Base-by-base conservation (phyloP, 2,888 invertebrate genomes). In the Coremacera marginata region DNA sequence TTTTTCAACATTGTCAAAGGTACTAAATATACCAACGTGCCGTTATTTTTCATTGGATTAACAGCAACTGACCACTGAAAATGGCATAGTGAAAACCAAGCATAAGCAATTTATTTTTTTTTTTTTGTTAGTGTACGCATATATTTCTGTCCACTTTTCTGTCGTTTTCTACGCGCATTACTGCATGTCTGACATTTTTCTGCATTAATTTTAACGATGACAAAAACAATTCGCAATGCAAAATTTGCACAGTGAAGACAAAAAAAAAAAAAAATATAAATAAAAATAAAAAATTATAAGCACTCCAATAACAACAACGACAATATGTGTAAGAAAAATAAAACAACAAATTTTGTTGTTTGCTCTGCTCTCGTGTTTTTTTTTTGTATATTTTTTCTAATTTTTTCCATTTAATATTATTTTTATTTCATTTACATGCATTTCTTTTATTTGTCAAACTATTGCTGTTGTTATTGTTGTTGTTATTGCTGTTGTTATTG, bases 141-240 rank as follows among this genome's bases (percentile, higher is more conserved):
- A 14, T 44, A 11, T 44, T 44, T 37, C 8, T 1, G 4, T 5
- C 5, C 8, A 44, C 57, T 9, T 37, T 37, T 16, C 44, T 31
- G 31, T 65, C 19, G 31, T 51, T 57, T 65, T 49, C n/a, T 73
- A 65, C 65, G 65, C 63, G 65, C 65, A 63, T 73, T 63, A 65
- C 63, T 63, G 65, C 51, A 73, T 63, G 65, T 73, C 73, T 63
- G 73, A 73, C 73, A 73, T 73, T 63, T 63, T 31, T 31, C 52
- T 25, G 65, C 73, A 63, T 73, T 73, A 34, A 73, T 73, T 73
- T 65, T 73, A 73, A 62, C 34, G 65, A 71, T 57, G 71, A 57
- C 51, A 63, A 52, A 16, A 63, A 73, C 19, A 73, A 65, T 37
- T 37, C 57, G 25, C 51, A 11, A 68, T 68, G 68, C 68, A 68